These are phyloP conservation scores for Drosophila subquinaria DNA, from an alignment of 2,888 invertebrate genomes.

Conservation along the genomic window DNA sequence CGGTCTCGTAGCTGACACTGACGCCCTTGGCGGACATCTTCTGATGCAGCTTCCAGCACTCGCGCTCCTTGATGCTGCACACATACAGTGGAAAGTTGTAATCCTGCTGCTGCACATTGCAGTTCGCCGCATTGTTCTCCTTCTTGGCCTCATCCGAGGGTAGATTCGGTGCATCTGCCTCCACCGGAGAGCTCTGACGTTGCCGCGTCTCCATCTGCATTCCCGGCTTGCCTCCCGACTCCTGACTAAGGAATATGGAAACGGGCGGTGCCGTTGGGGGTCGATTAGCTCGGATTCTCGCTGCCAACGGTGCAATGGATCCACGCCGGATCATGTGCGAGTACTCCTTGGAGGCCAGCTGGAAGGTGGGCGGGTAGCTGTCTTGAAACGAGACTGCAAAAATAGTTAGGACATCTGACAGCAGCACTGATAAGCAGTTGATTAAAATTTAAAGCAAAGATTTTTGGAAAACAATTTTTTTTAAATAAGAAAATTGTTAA, in stretches of 20 bases:
- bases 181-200: conserved; percentile 4
- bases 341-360: conserved; percentile 83
- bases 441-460: too few relatives aligned
- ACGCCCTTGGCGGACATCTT: conserved; percentile 90
- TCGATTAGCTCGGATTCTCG: conserved; percentile 83
- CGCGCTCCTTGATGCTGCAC: conserved; percentile 87
- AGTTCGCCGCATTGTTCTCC: conserved; percentile 69
- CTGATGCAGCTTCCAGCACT: conserved; percentile 90
- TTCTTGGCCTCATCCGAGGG: conserved; percentile 64
- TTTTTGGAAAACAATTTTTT: too few relatives aligned
- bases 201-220: conserved; percentile 37
- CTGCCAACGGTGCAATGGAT: conserved; percentile 84
- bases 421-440: background rate
- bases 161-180: background rate
- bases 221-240: conserved; percentile 24
- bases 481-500: too few relatives aligned
- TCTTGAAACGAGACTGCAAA: conserved; percentile 85
- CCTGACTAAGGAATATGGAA: conserved; percentile 81
- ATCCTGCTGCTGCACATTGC: conserved; percentile 62
- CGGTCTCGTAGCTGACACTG: conserved; percentile 89
- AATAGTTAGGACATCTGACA: conserved; percentile 31
- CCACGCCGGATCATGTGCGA: conserved; percentile 84
- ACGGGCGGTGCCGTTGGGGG: conserved; percentile 85
- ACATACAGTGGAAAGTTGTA: conserved; percentile 86
- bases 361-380: conserved; percentile 83